Percentiles rank a stretch among this genome's conserved stretches.
Conservation (phyloP, 2,797 vertebrate species). For the Enteromius argenteus region DNA sequence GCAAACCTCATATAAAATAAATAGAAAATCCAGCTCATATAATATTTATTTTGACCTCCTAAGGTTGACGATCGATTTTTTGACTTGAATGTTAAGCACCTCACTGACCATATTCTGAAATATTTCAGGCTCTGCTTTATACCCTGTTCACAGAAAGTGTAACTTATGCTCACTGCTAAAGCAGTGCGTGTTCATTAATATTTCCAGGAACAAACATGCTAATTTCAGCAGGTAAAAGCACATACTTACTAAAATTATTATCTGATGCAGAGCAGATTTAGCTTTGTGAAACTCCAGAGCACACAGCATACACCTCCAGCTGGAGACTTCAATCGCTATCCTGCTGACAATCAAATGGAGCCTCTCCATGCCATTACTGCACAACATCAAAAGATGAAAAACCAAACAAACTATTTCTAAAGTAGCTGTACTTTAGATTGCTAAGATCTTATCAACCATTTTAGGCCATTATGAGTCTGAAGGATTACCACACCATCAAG, state of each 20-base stretch:
- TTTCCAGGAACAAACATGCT: slow-evolving; percentile 20
- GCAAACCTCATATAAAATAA: slow-evolving; percentile 16
- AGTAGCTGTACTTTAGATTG: slow-evolving; percentile 44
- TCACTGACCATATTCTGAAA: not conserved
- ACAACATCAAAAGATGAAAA: slow-evolving; percentile 59
- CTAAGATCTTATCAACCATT: slow-evolving; percentile 39
- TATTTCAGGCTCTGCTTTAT: not conserved
- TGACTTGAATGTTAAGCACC: slow-evolving; percentile 9
- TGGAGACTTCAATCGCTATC: slow-evolving; percentile 55
- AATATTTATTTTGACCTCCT: slow-evolving; percentile 19
- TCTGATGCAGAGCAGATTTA: slow-evolving; percentile 42
- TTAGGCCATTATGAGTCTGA: slow-evolving; percentile 29
- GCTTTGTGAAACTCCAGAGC: slow-evolving; percentile 50
- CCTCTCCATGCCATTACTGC: slow-evolving; percentile 54
- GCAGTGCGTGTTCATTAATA: not conserved
- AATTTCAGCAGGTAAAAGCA: slow-evolving; percentile 10
- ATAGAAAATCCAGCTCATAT: slow-evolving; percentile 8
- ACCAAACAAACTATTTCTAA: slow-evolving; percentile 52
- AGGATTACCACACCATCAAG: slow-evolving; percentile 27
- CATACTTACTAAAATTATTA: slow-evolving; percentile 26
- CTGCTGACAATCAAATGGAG: slow-evolving; percentile 55
- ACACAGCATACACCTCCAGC: slow-evolving; percentile 49
- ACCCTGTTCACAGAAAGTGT: not conserved
- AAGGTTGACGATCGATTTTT: not conserved
- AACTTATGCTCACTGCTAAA: not conserved